Evolutionary conservation across 2,797 vertebrate species (phyloP).

Genomic region (Manis pentadactyla): DNA sequence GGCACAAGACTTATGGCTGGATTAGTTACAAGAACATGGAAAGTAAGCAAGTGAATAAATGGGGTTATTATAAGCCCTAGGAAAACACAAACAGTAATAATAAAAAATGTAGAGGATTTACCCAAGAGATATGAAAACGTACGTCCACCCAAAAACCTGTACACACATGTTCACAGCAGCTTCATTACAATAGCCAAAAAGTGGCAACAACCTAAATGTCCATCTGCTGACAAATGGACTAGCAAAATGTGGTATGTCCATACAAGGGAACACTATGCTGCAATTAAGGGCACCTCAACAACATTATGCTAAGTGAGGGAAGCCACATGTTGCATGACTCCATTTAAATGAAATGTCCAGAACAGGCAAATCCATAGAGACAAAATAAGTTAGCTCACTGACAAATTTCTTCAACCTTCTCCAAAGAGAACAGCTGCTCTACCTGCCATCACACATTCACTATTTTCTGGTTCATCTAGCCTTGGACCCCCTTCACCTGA

Average conservation of each 20-base stretch:
- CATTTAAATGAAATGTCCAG: not conserved
- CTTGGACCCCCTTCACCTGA: not conserved
- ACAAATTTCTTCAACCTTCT: not conserved
- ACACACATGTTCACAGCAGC: not conserved
- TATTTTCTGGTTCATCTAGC: not conserved
- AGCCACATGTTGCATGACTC: not conserved
- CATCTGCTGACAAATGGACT: not conserved
- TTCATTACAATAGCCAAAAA: slow-evolving; percentile 6
- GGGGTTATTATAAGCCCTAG: not conserved
- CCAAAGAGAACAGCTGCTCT: not conserved
- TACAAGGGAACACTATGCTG: not conserved
- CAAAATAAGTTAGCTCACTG: not conserved
- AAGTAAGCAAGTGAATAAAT: slow-evolving; percentile 23
- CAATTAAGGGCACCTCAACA: not conserved
- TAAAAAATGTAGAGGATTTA: not conserved
- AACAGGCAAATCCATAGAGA: not conserved
- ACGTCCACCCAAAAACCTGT: not conserved
- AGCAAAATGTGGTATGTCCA: not conserved
- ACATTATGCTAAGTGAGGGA: not conserved
- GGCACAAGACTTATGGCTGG: not conserved
- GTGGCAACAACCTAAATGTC: not conserved
- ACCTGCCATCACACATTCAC: not conserved
- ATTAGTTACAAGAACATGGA: not conserved
- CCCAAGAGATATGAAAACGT: not conserved
- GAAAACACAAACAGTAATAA: slow-evolving; percentile 14